Conservation (phyloP, 2,797 vertebrate species). For the Anguilla obscura region DNA sequence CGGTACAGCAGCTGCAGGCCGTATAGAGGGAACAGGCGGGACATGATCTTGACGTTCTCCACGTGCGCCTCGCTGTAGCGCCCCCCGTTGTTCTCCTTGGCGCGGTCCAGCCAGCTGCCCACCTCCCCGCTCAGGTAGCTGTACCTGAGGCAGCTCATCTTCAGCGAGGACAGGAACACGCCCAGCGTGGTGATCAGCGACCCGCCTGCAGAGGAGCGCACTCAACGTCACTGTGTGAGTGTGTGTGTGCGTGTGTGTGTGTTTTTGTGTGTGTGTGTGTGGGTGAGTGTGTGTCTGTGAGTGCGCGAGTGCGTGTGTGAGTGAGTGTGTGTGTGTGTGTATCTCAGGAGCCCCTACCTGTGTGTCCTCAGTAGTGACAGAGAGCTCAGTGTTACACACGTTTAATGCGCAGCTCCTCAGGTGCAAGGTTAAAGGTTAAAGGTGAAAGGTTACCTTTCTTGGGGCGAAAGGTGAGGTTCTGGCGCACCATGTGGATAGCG, state of each 20-base stretch:
- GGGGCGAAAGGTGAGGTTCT: conserved; percentile 82
- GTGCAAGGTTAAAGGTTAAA: too few species aligned
- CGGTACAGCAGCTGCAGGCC: conserved; percentile 66
- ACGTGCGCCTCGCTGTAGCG: conserved; percentile 80
- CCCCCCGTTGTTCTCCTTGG: conserved; percentile 84
- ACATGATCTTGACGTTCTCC: conserved; percentile 80
- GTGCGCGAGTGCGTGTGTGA: too few species aligned
- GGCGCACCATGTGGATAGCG: conserved; percentile 83
- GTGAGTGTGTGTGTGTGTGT: too few species aligned
- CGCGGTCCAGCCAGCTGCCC: conserved; percentile 78
- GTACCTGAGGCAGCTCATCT: conserved; percentile 63
- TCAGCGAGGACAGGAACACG: conserved; percentile 77
- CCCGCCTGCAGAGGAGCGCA: conserved; percentile 62
- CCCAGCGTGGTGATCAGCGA: conserved; percentile 77
- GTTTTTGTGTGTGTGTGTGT: too few species aligned
- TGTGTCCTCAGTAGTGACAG: too few species aligned
- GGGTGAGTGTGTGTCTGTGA: too few species aligned
- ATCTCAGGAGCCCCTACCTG: too few species aligned
- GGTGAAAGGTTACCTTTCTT: conserved; percentile 78
- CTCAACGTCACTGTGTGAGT: neutral
- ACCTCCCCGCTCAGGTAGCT: conserved; percentile 66
- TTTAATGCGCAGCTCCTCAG: neutral
- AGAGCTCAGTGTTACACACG: neutral
- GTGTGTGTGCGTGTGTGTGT: neutral
- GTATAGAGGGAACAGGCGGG: conserved; percentile 82